Evolutionary conservation across 2,888 invertebrate species (phyloP).

Genomic region (Mayetiola destructor): DNA sequence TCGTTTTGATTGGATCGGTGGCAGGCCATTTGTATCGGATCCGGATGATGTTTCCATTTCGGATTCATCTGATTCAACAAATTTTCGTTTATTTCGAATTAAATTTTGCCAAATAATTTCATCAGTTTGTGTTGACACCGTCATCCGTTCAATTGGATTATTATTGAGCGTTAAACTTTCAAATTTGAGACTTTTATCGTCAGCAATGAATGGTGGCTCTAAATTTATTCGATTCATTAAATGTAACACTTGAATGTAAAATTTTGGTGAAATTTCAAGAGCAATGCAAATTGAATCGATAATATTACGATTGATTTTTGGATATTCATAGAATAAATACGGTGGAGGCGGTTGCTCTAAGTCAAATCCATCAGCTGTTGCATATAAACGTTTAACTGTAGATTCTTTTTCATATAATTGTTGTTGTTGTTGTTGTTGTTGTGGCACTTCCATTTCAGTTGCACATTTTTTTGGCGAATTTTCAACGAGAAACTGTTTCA

Average conservation of each 20-base stretch:
- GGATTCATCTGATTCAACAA: conserved; percentile 24
- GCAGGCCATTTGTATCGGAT: too few species aligned
- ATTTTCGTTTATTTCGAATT: conserved; percentile 13
- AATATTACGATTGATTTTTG: conserved; percentile 54
- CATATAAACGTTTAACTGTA: conserved; percentile 43
- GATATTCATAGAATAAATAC: conserved; percentile 66
- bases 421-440: conserved; percentile 19
- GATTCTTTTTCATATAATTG: conserved; percentile 18
- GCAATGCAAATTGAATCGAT: conserved; percentile 65
- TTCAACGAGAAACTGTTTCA: conserved; percentile 16
- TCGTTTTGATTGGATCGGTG: conserved; percentile 21
- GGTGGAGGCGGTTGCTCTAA: conserved; percentile 63
- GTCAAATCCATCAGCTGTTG: conserved; percentile 43
- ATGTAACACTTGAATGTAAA: conserved; percentile 75
- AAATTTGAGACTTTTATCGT: not conserved
- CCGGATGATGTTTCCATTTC: conserved; percentile 35
- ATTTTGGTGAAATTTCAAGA: conserved; percentile 58
- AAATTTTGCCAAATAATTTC: not conserved
- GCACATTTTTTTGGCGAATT: too few species aligned
- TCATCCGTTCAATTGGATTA: conserved; percentile 14
- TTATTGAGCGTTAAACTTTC: not conserved
- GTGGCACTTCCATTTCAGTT: too few species aligned
- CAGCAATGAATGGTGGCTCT: conserved; percentile 59
- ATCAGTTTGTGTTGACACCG: conserved; percentile 27
- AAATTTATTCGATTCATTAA: conserved; percentile 92